A percentile compares a stretch with the other conserved stretches of the same genome.
phyloP scores from a whole-genome alignment of 2,113 vertebrate genomes.

The Gallinago undulata region DNA sequence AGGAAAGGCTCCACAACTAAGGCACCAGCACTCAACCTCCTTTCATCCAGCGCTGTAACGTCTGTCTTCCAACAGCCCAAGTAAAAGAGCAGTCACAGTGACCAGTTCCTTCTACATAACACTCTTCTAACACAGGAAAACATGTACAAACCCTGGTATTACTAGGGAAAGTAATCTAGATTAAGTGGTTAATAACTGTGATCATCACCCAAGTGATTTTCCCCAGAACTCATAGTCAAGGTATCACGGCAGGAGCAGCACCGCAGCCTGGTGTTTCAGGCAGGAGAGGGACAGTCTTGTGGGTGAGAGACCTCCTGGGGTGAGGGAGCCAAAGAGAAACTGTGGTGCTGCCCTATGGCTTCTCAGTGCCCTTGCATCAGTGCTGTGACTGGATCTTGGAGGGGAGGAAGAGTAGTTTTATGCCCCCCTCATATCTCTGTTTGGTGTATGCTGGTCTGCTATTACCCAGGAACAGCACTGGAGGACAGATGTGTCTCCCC shows the following conservation, averaged over 20 bases:
- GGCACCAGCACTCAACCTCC: neutral
- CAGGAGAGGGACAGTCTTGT: neutral
- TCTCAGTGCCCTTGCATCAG: rapidly evolving
- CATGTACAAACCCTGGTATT: neutral
- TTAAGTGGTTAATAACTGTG: neutral
- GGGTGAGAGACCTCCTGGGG: neutral
- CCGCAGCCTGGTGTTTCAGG: neutral
- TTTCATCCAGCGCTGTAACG: neutral
- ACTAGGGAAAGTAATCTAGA: neutral
- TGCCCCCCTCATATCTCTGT: neutral
- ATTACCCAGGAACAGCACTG: neutral
- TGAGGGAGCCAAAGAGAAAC: neutral
- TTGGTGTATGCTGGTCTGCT: neutral
- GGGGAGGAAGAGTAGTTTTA: neutral
- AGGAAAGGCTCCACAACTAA: neutral
- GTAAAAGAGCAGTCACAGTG: neutral
- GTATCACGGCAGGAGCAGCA: neutral
- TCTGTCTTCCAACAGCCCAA: neutral
- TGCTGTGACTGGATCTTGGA: rapidly evolving
- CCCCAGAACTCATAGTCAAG: neutral
- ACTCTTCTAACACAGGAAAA: neutral
- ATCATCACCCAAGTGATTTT: neutral
- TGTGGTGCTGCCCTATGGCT: neutral
- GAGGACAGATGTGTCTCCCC: neutral
- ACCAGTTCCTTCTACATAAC: neutral